Evolutionary conservation across 2,113 vertebrate genomes (phyloP).

Genomic region (Poeciliopsis prolifica): DNA sequence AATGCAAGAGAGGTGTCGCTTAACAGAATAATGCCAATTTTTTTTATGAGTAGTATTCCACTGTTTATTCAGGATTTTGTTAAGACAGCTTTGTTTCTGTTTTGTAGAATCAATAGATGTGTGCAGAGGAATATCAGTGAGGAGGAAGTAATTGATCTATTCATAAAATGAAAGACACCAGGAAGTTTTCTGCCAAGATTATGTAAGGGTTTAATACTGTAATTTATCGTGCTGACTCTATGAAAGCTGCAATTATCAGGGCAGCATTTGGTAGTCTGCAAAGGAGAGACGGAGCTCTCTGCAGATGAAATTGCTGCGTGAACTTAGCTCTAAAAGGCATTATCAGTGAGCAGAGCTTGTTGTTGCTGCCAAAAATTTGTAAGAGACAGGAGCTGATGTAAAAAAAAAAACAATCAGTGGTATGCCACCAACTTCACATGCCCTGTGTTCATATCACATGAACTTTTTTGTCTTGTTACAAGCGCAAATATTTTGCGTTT

Average conservation of each 20-base stretch:
- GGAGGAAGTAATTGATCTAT: neutral
- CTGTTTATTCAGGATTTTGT: neutral
- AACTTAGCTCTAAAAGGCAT: neutral
- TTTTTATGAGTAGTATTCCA: conserved; percentile 15
- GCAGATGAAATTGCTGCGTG: neutral
- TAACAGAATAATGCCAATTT: conserved; percentile 24
- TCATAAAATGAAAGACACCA: neutral
- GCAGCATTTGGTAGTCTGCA: no score
- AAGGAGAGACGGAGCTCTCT: neutral
- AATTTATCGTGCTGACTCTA: neutral
- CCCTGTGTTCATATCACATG: neutral
- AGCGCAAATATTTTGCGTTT: neutral
- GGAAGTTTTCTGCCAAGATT: neutral
- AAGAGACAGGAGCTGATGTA: neutral
- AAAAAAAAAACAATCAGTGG: neutral
- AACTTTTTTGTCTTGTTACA: neutral
- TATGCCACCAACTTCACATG: neutral
- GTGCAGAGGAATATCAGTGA: neutral
- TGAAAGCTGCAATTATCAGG: neutral
- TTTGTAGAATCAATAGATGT: neutral
- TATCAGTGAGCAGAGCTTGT: neutral
- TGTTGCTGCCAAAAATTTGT: neutral
- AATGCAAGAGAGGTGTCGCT: conserved; percentile 17
- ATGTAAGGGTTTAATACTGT: neutral
- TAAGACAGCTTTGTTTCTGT: neutral